These are phyloP conservation scores for Carcharodon carcharias DNA, from an alignment of 2,797 vertebrate species.

Conservation along the genomic window DNA sequence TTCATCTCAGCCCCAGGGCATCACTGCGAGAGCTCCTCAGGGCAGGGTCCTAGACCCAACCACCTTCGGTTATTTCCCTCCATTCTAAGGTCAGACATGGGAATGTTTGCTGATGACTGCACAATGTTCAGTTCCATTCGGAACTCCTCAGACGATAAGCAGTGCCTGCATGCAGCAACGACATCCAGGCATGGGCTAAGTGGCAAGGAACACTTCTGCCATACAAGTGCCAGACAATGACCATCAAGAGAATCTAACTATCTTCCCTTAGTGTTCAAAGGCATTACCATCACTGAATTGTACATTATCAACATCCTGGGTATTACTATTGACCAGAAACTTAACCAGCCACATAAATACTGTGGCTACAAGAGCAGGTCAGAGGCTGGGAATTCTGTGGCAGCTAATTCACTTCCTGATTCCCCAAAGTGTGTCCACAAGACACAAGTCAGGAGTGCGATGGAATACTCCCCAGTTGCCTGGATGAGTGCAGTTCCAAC, in stretches of 20 bases:
- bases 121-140: neutral
- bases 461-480: neutral
- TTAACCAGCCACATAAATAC: neutral
- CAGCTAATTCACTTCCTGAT: neutral
- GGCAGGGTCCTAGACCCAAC: neutral
- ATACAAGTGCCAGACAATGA: neutral
- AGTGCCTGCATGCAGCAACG: neutral
- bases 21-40: neutral
- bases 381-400: neutral
- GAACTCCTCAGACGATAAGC: neutral
- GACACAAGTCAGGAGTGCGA: neutral
- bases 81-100: neutral
- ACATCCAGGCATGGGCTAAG: neutral
- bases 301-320: neutral
- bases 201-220: neutral
- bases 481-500: neutral
- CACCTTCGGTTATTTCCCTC: neutral
- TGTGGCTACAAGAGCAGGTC: neutral
- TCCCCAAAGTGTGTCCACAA: neutral
- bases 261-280: neutral
- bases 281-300: neutral
- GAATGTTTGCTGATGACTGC: neutral
- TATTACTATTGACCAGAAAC: neutral
- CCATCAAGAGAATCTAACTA: neutral
- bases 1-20: too few species aligned